Evolutionary conservation across 2,797 vertebrate species (phyloP).

Genomic region (Delichon dasypus): DNA sequence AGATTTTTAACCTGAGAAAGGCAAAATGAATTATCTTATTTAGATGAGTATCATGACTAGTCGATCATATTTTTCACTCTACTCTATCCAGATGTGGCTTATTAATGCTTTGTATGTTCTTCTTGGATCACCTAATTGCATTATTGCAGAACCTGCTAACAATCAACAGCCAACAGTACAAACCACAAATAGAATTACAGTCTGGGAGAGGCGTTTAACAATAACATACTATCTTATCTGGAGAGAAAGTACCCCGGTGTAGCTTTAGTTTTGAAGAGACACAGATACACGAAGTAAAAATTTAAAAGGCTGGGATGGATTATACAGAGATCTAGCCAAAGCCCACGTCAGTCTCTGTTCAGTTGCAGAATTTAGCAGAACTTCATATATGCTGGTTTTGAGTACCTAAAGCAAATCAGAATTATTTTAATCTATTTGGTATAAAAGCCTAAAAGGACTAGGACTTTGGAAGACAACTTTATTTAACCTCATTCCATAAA

Average conservation of each 20-base stretch:
- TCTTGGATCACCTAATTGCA: slow-evolving; percentile 71
- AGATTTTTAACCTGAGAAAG: slow-evolving; percentile 69
- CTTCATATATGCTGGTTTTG: neutral
- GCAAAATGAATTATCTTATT: slow-evolving; percentile 71
- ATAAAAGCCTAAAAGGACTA: neutral
- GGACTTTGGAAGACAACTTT: neutral
- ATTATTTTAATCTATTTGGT: neutral
- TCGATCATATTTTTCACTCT: slow-evolving; percentile 70
- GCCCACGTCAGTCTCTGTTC: neutral
- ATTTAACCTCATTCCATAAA: neutral
- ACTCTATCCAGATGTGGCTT: slow-evolving; percentile 69
- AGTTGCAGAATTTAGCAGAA: neutral
- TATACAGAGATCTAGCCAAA: slow-evolving; percentile 13
- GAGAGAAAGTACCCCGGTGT: slow-evolving; percentile 50
- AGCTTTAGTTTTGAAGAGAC: slow-evolving; percentile 55
- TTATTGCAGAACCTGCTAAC: slow-evolving; percentile 81
- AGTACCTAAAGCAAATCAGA: neutral
- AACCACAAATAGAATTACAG: slow-evolving; percentile 75
- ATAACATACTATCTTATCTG: slow-evolving; percentile 66
- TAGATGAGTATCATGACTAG: slow-evolving; percentile 66
- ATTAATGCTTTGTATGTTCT: slow-evolving; percentile 74
- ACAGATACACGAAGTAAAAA: slow-evolving; percentile 39
- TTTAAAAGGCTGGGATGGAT: slow-evolving; percentile 16
- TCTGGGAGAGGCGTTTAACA: slow-evolving; percentile 70
- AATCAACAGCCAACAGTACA: slow-evolving; percentile 77